Percentiles rank a stretch among this genome's conserved stretches.
phyloP scores from a whole-genome alignment of 2,113 vertebrate genomes.

The Entelurus aequoreus region DNA sequence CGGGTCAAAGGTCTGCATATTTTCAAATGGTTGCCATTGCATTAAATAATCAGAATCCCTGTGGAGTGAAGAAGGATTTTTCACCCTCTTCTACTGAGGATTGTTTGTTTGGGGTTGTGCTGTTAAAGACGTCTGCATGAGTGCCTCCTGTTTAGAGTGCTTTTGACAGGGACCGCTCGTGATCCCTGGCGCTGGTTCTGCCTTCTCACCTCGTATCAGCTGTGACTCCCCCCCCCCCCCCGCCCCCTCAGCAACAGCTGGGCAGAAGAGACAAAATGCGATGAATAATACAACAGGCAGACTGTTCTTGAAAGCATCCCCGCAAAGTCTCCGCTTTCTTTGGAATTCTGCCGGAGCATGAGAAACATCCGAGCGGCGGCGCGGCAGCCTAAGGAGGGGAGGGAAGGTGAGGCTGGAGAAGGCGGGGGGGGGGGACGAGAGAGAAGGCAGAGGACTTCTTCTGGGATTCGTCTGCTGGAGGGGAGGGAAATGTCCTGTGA shows the following conservation, averaged over 20 bases:
- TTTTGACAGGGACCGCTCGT: constrained; percentile 19
- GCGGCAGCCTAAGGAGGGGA: constrained; percentile 29
- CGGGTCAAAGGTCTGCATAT: no score
- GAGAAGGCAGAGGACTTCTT: constrained; percentile 33
- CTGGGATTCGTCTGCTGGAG: constrained; percentile 53
- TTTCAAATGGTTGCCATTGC: no score
- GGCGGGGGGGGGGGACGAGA: constrained; percentile 8
- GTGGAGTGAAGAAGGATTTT: no score
- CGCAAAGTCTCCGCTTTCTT: constrained; percentile 54
- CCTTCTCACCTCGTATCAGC: constrained; percentile 28
- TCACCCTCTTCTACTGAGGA: no score
- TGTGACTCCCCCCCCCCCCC: constrained; percentile 23
- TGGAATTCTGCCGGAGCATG: constrained; percentile 54
- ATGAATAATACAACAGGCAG: constrained; percentile 69
- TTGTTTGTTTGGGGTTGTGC: constrained; percentile 7
- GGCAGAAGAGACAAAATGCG: constrained; percentile 43
- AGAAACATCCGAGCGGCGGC: constrained; percentile 42
- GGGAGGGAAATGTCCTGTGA: constrained; percentile 60
- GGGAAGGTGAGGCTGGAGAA: not conserved
- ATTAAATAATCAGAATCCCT: no score
- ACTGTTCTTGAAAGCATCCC: constrained; percentile 63
- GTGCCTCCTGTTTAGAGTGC: constrained; percentile 15
- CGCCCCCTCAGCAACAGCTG: constrained; percentile 41
- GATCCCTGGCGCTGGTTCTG: constrained; percentile 14
- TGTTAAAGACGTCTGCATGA: not conserved